Percentiles rank a stretch among this genome's conserved stretches.
Evolutionary conservation across 2,797 vertebrate species (phyloP).

Genomic region (Naso thynnoides): DNA sequence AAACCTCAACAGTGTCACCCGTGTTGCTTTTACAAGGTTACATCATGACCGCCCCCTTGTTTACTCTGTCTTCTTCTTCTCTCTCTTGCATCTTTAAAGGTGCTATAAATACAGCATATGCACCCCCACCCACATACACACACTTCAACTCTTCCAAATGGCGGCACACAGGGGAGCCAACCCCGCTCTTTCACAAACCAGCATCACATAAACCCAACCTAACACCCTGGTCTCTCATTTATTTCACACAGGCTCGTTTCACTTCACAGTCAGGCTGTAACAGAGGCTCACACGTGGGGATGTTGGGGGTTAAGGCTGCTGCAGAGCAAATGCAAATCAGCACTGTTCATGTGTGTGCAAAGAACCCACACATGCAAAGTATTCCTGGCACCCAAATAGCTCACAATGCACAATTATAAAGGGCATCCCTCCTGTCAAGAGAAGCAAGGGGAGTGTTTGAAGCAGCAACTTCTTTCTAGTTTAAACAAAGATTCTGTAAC

Average conservation of each 20-base stretch:
- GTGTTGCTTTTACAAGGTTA: constrained; percentile 51
- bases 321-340: constrained; percentile 43
- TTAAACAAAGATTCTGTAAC: background rate
- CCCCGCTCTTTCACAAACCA: background rate
- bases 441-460: background rate
- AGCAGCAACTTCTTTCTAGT: background rate
- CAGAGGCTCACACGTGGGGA: constrained; percentile 27
- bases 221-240: constrained; percentile 9
- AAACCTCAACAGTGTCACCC: constrained; percentile 52
- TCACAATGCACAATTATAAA: background rate
- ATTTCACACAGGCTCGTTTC: constrained; percentile 14
- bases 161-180: constrained; percentile 41
- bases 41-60: constrained; percentile 50
- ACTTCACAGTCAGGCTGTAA: constrained; percentile 16
- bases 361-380: constrained; percentile 49
- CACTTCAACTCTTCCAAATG: constrained; percentile 32
- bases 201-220: constrained; percentile 21
- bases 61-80: constrained; percentile 31
- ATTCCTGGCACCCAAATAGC: background rate
- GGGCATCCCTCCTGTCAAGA: constrained; percentile 4
- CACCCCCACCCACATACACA: constrained; percentile 12
- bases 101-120: constrained; percentile 70
- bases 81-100: constrained; percentile 52
- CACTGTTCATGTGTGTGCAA: background rate
- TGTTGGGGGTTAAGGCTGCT: background rate